phyloP scores from a whole-genome alignment of 2,113 vertebrate genomes.

The Cyanoliseus patagonus region DNA sequence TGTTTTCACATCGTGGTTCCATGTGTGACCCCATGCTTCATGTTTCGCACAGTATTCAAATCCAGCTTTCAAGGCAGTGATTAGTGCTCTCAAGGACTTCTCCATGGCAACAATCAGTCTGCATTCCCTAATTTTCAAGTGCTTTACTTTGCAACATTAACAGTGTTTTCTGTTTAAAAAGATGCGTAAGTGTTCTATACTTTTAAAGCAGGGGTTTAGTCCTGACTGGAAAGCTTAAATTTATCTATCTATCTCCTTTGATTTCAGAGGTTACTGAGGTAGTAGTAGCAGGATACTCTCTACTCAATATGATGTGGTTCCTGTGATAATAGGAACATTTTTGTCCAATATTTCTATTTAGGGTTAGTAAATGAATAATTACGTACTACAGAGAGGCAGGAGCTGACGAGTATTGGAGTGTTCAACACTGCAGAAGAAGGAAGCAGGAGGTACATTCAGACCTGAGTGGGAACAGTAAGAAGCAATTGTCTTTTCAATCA shows the following conservation, averaged over 20 bases:
- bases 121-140: conserved; percentile 50
- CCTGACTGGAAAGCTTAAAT: background rate
- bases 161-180: background rate
- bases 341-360: background rate
- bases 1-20: background rate
- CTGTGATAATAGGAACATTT: background rate
- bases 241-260: rapidly evolving
- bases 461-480: background rate
- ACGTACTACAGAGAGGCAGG: background rate
- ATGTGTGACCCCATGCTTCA: background rate
- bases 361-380: background rate
- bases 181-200: background rate
- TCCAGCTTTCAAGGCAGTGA: conserved; percentile 42
- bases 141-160: conserved; percentile 20
- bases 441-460: background rate
- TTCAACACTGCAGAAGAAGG: background rate
- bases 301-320: background rate
- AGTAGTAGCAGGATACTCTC: background rate
- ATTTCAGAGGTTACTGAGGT: background rate
- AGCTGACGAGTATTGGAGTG: background rate
- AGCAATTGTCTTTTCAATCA: background rate
- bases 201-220: background rate
- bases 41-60: background rate
- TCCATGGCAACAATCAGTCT: conserved; percentile 66
- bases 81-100: conserved; percentile 55